These are phyloP conservation scores for Psilopsiagon aurifrons DNA, from an alignment of 2,113 vertebrate species.

Conservation along the genomic window DNA sequence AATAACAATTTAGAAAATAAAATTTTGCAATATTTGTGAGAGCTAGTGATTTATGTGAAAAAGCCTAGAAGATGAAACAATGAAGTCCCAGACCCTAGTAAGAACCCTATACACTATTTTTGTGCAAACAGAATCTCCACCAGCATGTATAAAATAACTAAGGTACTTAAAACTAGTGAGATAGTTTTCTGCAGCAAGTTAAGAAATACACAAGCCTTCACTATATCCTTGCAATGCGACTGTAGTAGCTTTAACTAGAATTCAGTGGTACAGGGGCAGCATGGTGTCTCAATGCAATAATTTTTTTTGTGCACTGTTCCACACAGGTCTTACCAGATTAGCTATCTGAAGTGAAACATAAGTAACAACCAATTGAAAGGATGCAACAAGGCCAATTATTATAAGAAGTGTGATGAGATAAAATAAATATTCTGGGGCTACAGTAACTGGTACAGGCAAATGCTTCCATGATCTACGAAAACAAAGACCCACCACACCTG, in stretches of 20 bases:
- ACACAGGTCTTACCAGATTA: background rate
- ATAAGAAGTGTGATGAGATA: background rate
- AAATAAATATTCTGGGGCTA: background rate
- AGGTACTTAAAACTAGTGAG: background rate
- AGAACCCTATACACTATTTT: background rate
- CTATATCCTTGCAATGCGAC: background rate
- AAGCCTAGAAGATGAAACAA: background rate
- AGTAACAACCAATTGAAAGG: background rate
- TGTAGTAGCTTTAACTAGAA: background rate
- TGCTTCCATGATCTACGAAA: background rate
- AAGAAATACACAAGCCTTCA: background rate
- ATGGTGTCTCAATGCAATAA: background rate
- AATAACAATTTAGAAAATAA: background rate
- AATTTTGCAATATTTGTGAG: background rate
- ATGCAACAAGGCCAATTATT: background rate
- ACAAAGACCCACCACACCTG: background rate
- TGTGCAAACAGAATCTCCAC: background rate
- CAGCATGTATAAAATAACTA: background rate
- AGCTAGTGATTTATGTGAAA: background rate
- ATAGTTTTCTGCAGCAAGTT: background rate
- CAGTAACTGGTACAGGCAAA: background rate
- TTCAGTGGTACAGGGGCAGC: background rate
- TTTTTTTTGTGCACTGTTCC: background rate
- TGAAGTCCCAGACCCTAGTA: background rate
- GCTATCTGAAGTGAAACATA: background rate